phyloP scores from a whole-genome alignment of 2,797 vertebrate species.

The Chaenodraco wilsoni region DNA sequence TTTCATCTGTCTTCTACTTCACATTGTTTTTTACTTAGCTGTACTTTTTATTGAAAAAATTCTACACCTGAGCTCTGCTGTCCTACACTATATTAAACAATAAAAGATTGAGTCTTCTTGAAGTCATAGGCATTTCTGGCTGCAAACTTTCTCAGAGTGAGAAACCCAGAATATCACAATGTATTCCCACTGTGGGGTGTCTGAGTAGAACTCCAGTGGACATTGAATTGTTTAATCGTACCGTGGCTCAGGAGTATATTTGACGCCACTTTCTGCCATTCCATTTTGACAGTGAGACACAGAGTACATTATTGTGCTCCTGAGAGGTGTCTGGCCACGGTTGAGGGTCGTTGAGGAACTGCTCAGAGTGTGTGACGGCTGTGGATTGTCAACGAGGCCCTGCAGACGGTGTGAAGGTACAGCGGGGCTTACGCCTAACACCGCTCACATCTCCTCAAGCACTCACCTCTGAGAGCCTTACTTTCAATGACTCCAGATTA shows the following conservation, averaged over 20 bases:
- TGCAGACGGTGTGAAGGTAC: slow-evolving; percentile 19
- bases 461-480: slow-evolving; percentile 44
- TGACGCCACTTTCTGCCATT: slow-evolving; percentile 34
- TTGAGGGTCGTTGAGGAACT: slow-evolving; percentile 54
- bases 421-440: slow-evolving; percentile 23
- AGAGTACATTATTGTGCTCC: slow-evolving; percentile 32
- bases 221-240: slow-evolving; percentile 48
- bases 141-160: slow-evolving; percentile 15
- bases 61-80: slow-evolving; percentile 15
- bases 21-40: slow-evolving; percentile 1
- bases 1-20: slow-evolving; percentile 1
- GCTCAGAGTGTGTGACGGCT: slow-evolving; percentile 60
- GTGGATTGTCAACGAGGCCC: slow-evolving; percentile 41
- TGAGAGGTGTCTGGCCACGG: slow-evolving; percentile 41
- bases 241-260: slow-evolving; percentile 24
- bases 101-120: slow-evolving; percentile 19
- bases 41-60: slow-evolving; percentile 6
- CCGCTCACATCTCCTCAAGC: slow-evolving; percentile 37
- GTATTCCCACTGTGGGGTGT: slow-evolving; percentile 17
- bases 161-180: slow-evolving; percentile 29
- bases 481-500: slow-evolving; percentile 29
- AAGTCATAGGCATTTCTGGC: slow-evolving; percentile 27
- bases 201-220: slow-evolving; percentile 31
- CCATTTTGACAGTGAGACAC: slow-evolving; percentile 41
- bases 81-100: slow-evolving; percentile 27